These are phyloP conservation scores for Promerops cafer DNA, from an alignment of 2,113 vertebrate species.

Conservation along the genomic window DNA sequence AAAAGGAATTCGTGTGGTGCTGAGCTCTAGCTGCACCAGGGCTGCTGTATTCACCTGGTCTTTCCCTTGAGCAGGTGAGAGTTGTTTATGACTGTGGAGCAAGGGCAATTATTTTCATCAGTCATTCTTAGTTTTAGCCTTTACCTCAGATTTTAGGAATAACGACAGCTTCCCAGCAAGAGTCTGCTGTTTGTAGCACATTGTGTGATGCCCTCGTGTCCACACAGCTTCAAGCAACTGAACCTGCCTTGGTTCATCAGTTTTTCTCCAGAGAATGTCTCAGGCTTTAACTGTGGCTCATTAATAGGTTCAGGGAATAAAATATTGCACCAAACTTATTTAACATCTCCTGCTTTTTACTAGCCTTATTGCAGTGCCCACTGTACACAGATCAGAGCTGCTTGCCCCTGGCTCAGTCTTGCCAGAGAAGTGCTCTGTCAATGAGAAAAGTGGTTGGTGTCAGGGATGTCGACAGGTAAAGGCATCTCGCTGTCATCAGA, in stretches of 20 bases:
- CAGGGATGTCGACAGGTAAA: background rate
- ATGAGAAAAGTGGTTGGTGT: background rate
- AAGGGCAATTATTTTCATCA: background rate
- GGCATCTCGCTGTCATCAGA: background rate
- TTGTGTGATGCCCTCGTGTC: fast-evolving
- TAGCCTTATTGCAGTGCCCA: background rate
- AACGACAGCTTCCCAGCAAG: background rate
- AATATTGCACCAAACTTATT: background rate
- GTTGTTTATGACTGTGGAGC: background rate
- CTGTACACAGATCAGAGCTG: background rate
- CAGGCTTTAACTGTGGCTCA: fast-evolving
- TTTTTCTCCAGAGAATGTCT: background rate
- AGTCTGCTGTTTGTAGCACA: fast-evolving
- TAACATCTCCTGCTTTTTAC: background rate
- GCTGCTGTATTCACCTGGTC: fast-evolving
- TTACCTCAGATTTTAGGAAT: background rate
- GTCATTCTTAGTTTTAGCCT: background rate
- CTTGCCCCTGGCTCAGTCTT: background rate
- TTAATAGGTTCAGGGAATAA: background rate
- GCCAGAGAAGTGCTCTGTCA: background rate
- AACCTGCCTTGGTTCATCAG: background rate
- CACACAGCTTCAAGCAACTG: background rate
- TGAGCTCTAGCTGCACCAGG: background rate
- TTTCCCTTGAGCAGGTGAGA: background rate
- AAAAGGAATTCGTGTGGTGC: background rate